phyloP scores from a whole-genome alignment of 2,797 vertebrate genomes.

The Leptatherina wallacei region DNA sequence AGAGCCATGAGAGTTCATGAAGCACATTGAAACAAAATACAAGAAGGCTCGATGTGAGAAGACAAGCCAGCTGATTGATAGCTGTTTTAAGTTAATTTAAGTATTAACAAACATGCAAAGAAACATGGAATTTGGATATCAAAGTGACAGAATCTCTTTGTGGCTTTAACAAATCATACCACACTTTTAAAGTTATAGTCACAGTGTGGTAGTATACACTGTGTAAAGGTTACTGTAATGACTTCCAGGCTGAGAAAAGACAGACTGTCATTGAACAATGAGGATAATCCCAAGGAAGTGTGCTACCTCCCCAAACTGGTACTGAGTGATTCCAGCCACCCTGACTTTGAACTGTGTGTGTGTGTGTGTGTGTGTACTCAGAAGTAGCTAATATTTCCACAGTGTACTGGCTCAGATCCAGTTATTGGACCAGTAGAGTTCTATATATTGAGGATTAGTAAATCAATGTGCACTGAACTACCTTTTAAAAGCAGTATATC shows the following conservation, averaged over 20 bases:
- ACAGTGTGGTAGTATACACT: conserved; percentile 42
- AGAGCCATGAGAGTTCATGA: no score
- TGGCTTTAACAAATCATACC: conserved; percentile 24
- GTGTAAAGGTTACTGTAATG: conserved; percentile 64
- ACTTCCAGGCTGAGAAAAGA: conserved; percentile 39
- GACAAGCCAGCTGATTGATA: neutral
- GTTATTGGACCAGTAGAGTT: conserved; percentile 4
- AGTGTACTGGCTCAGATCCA: conserved; percentile 3
- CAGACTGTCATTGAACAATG: conserved; percentile 59
- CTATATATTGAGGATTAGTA: neutral
- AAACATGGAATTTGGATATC: no score
- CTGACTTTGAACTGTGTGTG: conserved; percentile 4
- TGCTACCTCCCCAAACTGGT: conserved; percentile 46
- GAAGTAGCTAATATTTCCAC: neutral
- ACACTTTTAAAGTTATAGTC: conserved; percentile 56
- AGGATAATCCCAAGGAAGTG: conserved; percentile 36
- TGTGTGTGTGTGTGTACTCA: neutral
- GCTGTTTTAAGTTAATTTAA: neutral
- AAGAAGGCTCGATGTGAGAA: no score
- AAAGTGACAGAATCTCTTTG: conserved; percentile 16
- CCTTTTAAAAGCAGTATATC: conserved; percentile 31
- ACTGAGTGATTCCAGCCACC: conserved; percentile 39
- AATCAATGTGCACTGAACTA: conserved; percentile 26
- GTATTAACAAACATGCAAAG: no score
- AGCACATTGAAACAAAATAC: no score